phyloP scores from a whole-genome alignment of 2,797 vertebrate species.

The Tamandua tetradactyla region DNA sequence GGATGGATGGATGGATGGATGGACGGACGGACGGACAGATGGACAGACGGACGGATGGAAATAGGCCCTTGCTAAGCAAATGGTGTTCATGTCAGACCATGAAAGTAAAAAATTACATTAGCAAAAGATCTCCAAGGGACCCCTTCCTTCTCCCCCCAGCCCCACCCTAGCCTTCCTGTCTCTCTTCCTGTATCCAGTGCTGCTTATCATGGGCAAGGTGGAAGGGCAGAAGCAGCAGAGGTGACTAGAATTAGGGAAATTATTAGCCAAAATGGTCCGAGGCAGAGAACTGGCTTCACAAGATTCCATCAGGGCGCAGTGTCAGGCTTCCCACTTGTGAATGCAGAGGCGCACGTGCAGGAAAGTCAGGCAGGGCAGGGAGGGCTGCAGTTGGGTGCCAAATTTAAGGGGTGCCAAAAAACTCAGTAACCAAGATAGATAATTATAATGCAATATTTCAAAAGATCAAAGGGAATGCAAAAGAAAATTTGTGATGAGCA shows the following conservation, averaged over 20 bases:
- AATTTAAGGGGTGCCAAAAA: neutral
- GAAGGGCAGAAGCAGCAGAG: neutral
- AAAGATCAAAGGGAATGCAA: neutral
- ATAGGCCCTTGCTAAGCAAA: neutral
- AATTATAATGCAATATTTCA: neutral
- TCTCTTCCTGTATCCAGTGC: neutral
- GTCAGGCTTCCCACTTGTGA: neutral
- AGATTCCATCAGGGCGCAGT: rapidly evolving
- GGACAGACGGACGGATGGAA: no score
- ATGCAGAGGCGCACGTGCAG: neutral
- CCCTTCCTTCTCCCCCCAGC: neutral
- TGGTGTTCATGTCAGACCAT: neutral
- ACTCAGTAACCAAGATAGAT: neutral
- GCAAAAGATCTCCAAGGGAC: neutral
- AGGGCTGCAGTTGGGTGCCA: neutral
- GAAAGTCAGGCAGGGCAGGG: no score
- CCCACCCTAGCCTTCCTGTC: neutral
- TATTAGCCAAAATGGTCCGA: neutral
- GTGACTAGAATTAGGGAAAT: no score
- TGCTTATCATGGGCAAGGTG: rapidly evolving
- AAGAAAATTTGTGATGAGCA: neutral
- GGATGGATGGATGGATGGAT: no score
- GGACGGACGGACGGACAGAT: no score
- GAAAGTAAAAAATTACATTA: neutral
- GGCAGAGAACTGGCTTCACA: neutral